Percentiles rank a stretch among this genome's conserved stretches.
Conservation (phyloP, 1,140 invertebrate genomes). For the Pissodes strobi region DNA sequence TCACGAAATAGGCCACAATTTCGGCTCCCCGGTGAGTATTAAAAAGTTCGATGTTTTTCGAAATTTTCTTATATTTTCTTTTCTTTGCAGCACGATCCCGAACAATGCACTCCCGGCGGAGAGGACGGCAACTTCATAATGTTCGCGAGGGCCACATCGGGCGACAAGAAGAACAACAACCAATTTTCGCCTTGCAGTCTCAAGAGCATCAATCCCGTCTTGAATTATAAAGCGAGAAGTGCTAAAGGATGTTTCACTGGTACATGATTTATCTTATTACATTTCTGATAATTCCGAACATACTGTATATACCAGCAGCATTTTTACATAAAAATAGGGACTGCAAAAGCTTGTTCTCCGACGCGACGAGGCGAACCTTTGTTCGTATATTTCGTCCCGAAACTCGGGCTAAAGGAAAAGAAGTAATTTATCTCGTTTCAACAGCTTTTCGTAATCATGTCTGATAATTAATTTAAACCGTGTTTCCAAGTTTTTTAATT, state of each 20-base stretch:
- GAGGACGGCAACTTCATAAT: slow-evolving; percentile 98
- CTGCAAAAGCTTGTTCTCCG: too few relatives aligned
- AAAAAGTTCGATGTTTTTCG: background rate
- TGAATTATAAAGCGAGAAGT: slow-evolving; percentile 89
- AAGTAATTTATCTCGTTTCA: background rate
- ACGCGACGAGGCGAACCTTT: too few relatives aligned
- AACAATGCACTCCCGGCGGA: slow-evolving; percentile 86
- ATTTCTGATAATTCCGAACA: too few relatives aligned
- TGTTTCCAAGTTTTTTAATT: slow-evolving; percentile 7
- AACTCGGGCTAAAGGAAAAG: too few relatives aligned
- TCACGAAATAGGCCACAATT: slow-evolving; percentile 99
- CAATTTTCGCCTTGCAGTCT: slow-evolving; percentile 92
- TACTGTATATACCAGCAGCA: too few relatives aligned
- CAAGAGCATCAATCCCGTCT: slow-evolving; percentile 91
- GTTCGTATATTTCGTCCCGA: too few relatives aligned
- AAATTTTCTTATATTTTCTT: background rate
- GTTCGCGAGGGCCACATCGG: slow-evolving; percentile 95
- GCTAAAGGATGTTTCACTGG: slow-evolving; percentile 90
- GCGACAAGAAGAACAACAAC: slow-evolving; percentile 95
- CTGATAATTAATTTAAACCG: background rate
- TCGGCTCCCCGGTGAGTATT: slow-evolving; percentile 88
- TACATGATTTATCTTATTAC: too few relatives aligned
- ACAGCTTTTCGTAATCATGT: background rate
- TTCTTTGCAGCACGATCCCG: slow-evolving; percentile 87
- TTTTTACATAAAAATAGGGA: too few relatives aligned